These are phyloP conservation scores for Diacarnus erythraeanus DNA, from an alignment of 37 sponge, comb jelly and placozoan genomes.

Conservation along the genomic window DNA sequence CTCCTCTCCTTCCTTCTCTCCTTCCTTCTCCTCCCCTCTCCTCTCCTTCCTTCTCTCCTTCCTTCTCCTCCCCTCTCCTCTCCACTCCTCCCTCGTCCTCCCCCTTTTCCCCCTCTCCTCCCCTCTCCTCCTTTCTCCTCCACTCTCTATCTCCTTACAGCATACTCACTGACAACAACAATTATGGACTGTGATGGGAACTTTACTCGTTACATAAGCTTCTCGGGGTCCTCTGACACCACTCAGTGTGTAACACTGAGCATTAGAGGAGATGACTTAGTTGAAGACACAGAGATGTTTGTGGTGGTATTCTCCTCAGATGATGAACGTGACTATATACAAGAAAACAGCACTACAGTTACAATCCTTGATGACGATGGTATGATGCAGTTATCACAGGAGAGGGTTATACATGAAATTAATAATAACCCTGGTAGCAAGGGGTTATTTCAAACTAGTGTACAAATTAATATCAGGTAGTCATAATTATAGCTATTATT, in stretches of 20 bases:
- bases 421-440: not conserved
- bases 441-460: not conserved
- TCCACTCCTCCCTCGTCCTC: not conserved
- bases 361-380: constrained; percentile 19
- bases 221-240: not conserved
- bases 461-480: no score
- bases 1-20: not conserved
- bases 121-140: not conserved
- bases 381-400: not conserved
- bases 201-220: not conserved
- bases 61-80: not conserved
- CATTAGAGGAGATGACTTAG: not conserved
- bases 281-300: constrained; percentile 2
- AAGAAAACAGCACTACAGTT: not conserved
- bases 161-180: not conserved
- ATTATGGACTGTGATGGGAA: not conserved
- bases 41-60: not conserved
- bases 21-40: not conserved
- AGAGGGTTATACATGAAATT: not conserved
- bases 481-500: not conserved
- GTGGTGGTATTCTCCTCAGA: not conserved
- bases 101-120: not conserved
- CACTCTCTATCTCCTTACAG: not conserved
- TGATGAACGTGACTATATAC: not conserved
- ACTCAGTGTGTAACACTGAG: not conserved